Percentiles rank a stretch among this genome's conserved stretches.
phyloP scores from a whole-genome alignment of 2,797 vertebrate genomes.

The Alosa sapidissima region DNA sequence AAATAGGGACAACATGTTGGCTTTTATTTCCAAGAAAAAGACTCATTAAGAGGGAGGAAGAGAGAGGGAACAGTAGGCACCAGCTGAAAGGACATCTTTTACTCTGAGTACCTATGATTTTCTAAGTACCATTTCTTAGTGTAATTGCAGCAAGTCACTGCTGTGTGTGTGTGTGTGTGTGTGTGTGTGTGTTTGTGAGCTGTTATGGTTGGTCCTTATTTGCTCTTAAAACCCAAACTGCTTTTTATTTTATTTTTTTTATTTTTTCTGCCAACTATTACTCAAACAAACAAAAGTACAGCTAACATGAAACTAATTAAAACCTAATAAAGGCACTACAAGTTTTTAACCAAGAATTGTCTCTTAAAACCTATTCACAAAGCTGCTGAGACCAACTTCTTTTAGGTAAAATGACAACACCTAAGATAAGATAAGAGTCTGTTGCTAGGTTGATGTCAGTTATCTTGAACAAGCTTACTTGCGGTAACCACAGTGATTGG shows the following conservation, averaged over 20 bases:
- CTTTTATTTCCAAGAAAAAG: slow-evolving; percentile 2
- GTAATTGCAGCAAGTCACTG: slow-evolving; percentile 1
- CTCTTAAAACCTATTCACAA: too few species aligned
- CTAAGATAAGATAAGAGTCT: too few species aligned
- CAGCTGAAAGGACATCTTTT: background rate
- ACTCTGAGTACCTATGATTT: background rate
- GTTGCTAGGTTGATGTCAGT: too few species aligned
- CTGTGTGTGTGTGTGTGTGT: background rate
- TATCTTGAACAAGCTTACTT: too few species aligned
- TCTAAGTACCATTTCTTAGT: background rate
- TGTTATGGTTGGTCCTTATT: background rate
- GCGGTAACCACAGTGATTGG: too few species aligned
- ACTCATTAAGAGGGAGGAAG: background rate
- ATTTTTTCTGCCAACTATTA: background rate
- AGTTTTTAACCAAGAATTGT: too few species aligned
- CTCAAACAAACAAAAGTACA: background rate
- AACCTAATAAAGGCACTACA: background rate
- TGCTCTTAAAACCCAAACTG: background rate
- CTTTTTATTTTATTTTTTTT: background rate
- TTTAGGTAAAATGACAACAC: too few species aligned
- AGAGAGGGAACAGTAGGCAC: background rate
- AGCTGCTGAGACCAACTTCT: too few species aligned
- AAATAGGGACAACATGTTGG: background rate
- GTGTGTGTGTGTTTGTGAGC: background rate
- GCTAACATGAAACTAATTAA: background rate